Base-by-base conservation (phyloP, 2,113 vertebrate genomes). In the Hirundichthys speculiger region DNA sequence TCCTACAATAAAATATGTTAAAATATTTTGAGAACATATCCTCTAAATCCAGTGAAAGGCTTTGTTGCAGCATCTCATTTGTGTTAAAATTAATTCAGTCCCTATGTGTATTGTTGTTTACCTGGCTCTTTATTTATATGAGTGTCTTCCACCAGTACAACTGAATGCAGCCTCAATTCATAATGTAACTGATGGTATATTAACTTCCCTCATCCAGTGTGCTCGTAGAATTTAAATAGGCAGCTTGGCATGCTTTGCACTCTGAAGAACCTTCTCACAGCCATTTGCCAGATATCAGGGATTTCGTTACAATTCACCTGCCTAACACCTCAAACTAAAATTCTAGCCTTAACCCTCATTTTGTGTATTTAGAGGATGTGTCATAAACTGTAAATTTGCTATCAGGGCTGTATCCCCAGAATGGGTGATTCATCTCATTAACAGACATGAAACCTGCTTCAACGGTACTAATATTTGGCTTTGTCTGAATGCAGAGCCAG, bases 231-330 rank as follows among this genome's bases (percentile, higher is more conserved):
- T 80, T 84, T 77, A 62, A 73, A 77, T 83, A 80, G 83, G 88
- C 87, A 89, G 84, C 80, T 90, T 88, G 64, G 86, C 89, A 86
- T 89, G 86, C 88, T 90, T 89, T 89, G 85, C 84, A 89, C 88
- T 90, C 87, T 82, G 75, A 75, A 78, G 75, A 86, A 81, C 71
- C 68, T 88, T 86, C 86, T 91, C 80, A 79, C 89, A 90, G 86
- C 89, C 88, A 83, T 91, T 88, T 84, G 83, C 89, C 88, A 89
- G 83, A 91, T 90, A 91, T 93, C 92, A 93, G 92, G 92, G 92
- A 93, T 91, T 86, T 91, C 71, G 72, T 88, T 89, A 90, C 74
- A 75, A 71, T 85, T 91, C 84, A 90, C 88, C 73, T 80, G 83
- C 86, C 89, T 88, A 74, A 86, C 76, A 88, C 89, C 88, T 88